Evolutionary conservation across 2,113 vertebrate species (phyloP), one percentile per base, ranked within the genome.

Genomic region (Coturnix japonica): DNA sequence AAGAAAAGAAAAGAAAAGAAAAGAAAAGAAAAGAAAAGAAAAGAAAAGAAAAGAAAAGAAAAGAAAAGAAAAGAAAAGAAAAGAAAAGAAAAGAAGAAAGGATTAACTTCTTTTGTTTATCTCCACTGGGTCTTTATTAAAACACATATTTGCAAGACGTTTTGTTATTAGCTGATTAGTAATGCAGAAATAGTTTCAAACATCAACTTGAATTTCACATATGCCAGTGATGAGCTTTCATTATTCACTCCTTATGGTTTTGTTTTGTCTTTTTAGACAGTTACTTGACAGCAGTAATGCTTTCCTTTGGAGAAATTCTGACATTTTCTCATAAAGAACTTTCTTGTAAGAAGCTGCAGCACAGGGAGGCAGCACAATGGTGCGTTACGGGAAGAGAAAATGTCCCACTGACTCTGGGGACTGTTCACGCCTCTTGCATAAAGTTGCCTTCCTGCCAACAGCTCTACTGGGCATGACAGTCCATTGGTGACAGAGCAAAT

Each of bases 41-140:
- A n/a, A n/a, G n/a, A n/a, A n/a, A n/a, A n/a, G n/a, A n/a, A n/a
- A n/a, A n/a, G n/a, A n/a, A n/a, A n/a, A n/a, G n/a, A n/a, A n/a
- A n/a, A n/a, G n/a, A n/a, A n/a, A n/a, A n/a, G n/a, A n/a, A n/a
- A n/a, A n/a, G n/a, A n/a, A n/a, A n/a, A n/a, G n/a, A n/a, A n/a
- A n/a, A n/a, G n/a, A n/a, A n/a, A n/a, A n/a, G n/a, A n/a, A n/a
- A n/a, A n/a, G n/a, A n/a, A n/a, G n/a, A n/a, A n/a, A n/a, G n/a
- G n/a, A n/a, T n/a, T n/a, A n/a, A n/a, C n/a, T n/a, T n/a, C n/a
- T n/a, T n/a, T n/a, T n/a, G n/a, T n/a, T n/a, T n/a, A n/a, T n/a
- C n/a, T n/a, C n/a, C n/a, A n/a, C n/a, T n/a, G 37, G 63, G 90
- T 95, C 92, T 86, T 94, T 94, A 94, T 95, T 96, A 95, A 79